Conservation (phyloP, 1,140 invertebrate species). For the Oedothorax gibbosus region DNA sequence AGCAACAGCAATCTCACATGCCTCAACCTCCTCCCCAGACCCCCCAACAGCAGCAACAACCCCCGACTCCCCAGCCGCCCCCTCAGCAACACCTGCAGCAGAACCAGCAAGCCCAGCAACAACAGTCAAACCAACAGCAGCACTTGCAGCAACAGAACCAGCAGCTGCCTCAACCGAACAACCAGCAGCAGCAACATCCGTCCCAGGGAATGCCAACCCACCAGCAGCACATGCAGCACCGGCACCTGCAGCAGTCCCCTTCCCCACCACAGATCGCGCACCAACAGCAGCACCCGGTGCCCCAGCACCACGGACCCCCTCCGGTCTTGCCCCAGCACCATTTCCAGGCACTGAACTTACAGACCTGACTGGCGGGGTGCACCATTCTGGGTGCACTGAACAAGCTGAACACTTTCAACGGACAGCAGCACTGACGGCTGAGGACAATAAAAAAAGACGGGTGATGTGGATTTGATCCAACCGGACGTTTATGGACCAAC, state of each 20-base stretch:
- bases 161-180: not conserved
- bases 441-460: not conserved
- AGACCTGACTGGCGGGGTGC: conserved; percentile 62
- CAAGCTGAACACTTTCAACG: conserved; percentile 42
- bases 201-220: not conserved
- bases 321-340: conserved; percentile 59
- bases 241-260: conserved; percentile 76
- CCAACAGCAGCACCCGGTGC: conserved; percentile 90
- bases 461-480: too few relatives aligned
- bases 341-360: conserved; percentile 56
- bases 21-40: conserved; percentile 4
- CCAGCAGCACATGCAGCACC: conserved; percentile 21
- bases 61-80: conserved; percentile 11
- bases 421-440: conserved; percentile 31
- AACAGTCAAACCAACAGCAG: conserved; percentile 31
- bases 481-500: too few relatives aligned
- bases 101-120: conserved; percentile 44
- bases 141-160: conserved; percentile 30
- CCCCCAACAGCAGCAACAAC: conserved; percentile 29
- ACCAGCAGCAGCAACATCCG: conserved; percentile 54
- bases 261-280: conserved; percentile 47
- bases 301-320: conserved; percentile 46
- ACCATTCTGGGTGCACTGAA: conserved; percentile 60
- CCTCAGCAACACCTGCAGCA: conserved; percentile 35
- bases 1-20: conserved; percentile 21